Base-by-base conservation (phyloP, 2,797 vertebrate species). In the Gila robusta region DNA sequence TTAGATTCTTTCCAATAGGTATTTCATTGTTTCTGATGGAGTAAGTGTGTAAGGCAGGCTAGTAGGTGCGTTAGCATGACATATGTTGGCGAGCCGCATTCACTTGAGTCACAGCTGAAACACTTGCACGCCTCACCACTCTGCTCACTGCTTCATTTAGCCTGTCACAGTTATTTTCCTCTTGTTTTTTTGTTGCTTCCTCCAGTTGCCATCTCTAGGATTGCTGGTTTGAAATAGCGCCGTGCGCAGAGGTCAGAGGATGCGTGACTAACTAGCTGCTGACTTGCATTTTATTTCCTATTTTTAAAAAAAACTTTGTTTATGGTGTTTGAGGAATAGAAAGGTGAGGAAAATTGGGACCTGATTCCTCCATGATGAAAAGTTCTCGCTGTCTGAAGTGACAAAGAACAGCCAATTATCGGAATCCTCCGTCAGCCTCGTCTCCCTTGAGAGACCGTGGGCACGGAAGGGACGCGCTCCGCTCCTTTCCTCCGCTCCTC, bases 211-310 rank as follows among this genome's bases (percentile, higher is more conserved):
- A 77, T 86, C 88, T 84, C 86, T 67, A 28, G 69, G 64, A 64
- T 32, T 71, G 73, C 7, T 41, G 32, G 66, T 56, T 73, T 66
- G 71, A 87, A 90, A 87, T 79, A 86, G 77, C 85, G 23, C 26
- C 17, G 2, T 56, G 72, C 82, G 56, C 26, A 83, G 66, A 92
- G 87, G 89, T 89, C 93, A 92, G 91, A 91, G 94, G 91, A 92
- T 86, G 89, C 82, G 88, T 93, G 91, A 95, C 93, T 94, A 94
- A 94, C 94, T 92, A 94, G 91, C 92, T 93, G 93, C 93, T 95
- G 93, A 95, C 93, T 94, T 94, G 92, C 91, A 93, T 92, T 94
- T 94, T 91, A 87, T 71, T 71, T 81, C 86, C 59, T 71, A 37
- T 21, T 73, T 79, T 86, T 11, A 44, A 49, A 47, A 47, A 79